Evolutionary conservation across 2,113 vertebrate genomes (phyloP).

Genomic region (Collichthys lucidus): DNA sequence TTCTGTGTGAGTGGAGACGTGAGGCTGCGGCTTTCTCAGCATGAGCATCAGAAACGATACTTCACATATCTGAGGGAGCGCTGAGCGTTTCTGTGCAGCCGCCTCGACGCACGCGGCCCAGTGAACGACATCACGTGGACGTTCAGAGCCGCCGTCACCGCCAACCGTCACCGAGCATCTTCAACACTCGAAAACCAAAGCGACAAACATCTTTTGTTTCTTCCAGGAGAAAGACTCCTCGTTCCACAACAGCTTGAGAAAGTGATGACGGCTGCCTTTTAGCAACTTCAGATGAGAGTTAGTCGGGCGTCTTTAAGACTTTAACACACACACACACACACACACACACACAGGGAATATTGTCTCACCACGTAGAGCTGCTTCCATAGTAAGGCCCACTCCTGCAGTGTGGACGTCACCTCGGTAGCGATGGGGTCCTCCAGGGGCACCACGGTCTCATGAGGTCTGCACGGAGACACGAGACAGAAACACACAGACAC

Average conservation of each 20-base stretch:
- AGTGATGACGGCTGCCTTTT: not conserved
- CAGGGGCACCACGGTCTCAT: conserved; percentile 93
- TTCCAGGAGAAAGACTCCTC: not conserved
- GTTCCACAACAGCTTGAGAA: not conserved
- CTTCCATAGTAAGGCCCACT: conserved; percentile 97
- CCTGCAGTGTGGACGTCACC: conserved; percentile 94
- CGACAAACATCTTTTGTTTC: not conserved
- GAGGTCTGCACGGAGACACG: conserved; percentile 83
- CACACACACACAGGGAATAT: not conserved
- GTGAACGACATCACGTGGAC: not conserved
- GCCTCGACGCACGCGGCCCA: not conserved
- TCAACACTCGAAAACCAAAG: not conserved
- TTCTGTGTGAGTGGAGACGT: not conserved
- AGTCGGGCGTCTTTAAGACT: no score
- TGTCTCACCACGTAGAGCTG: conserved; percentile 96
- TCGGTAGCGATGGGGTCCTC: conserved; percentile 95
- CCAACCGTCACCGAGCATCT: not conserved
- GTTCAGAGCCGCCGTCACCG: no score
- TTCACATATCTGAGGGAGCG: not conserved
- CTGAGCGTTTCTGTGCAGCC: not conserved
- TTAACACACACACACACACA: no score
- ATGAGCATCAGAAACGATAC: not conserved
- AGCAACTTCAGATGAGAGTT: not conserved
- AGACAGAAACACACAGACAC: conserved; percentile 9
- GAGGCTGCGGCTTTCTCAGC: not conserved